phyloP scores from a whole-genome alignment of 2,113 vertebrate species.

The Bucco capensis region DNA sequence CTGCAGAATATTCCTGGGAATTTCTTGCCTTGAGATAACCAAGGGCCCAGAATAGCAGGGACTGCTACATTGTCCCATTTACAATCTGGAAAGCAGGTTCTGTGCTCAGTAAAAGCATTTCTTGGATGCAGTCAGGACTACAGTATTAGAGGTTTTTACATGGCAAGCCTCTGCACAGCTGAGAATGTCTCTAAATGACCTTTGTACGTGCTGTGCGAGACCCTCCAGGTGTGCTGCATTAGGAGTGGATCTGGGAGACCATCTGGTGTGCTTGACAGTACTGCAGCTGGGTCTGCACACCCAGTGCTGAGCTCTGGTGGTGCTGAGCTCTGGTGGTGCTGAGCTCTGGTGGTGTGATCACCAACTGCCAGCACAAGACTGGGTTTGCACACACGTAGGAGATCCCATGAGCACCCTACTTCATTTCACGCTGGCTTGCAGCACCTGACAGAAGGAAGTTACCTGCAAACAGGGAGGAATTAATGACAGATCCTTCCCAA shows the following conservation, averaged over 20 bases:
- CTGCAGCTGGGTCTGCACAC: background rate
- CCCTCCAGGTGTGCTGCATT: background rate
- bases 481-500: too few species aligned
- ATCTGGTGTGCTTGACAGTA: fast-evolving
- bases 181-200: background rate
- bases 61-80: background rate
- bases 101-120: fast-evolving
- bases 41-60: background rate
- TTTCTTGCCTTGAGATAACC: background rate
- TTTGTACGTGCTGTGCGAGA: too few species aligned
- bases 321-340: background rate
- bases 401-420: background rate
- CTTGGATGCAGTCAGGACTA: fast-evolving
- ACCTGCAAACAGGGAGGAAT: background rate
- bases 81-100: background rate
- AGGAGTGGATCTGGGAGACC: fast-evolving
- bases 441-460: background rate
- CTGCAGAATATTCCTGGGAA: background rate
- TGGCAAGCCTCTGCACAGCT: background rate
- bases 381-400: fast-evolving
- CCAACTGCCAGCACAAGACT: too few species aligned
- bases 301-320: too few species aligned
- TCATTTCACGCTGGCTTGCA: fast-evolving
- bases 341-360: background rate
- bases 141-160: background rate